Evolutionary conservation across 1,140 invertebrate species (phyloP), one percentile per base, ranked within the genome.

Genomic region (Temnothorax nylanderi): DNA sequence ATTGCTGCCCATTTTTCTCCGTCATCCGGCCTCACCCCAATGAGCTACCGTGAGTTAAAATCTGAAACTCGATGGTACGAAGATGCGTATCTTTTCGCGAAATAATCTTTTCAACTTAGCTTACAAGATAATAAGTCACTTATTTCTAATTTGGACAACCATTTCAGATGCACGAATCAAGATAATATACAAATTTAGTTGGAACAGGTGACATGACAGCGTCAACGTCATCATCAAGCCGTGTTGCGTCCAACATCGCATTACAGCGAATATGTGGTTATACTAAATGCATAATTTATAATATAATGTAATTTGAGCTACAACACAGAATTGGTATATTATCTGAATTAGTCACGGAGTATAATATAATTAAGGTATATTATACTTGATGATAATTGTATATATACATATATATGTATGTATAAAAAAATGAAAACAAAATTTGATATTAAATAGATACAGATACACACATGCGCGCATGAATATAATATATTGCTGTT

Each of bases 1-100:
- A 91, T 91, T 91, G 81, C 90, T 75, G 81, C 56, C 77, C 90
- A 91, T 92, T 91, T 91, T 91, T 92, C 91, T 91, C 80, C 88
- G 77, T 86, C 90, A 89, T 89, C 77, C 81, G 77, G 80, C 51
- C 47, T 49, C 76, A 80, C 81, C 88, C 86, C 88, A 74, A 49
- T 65, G 18, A 64, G 62, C 64, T 64, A 56, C 26, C 49, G 13
- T 41, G 58, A 69, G 69, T 69, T 85, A 87, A 88, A 91, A 91
- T 89, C 87, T 77, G 51, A 88, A 82, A 91, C 88, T 85, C 75
- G 64, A 85, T 71, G 76, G 72, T 47, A 80, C 78, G 51, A 82
- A 54, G 76, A 85, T 51, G 75, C 86, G 56, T 86, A 82, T 91
- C 78, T 81, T 82, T 84, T 58, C 16, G 21, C 11, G 2, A 11